Conservation (phyloP, 2,888 invertebrate species). For the Octodonta nipae region DNA sequence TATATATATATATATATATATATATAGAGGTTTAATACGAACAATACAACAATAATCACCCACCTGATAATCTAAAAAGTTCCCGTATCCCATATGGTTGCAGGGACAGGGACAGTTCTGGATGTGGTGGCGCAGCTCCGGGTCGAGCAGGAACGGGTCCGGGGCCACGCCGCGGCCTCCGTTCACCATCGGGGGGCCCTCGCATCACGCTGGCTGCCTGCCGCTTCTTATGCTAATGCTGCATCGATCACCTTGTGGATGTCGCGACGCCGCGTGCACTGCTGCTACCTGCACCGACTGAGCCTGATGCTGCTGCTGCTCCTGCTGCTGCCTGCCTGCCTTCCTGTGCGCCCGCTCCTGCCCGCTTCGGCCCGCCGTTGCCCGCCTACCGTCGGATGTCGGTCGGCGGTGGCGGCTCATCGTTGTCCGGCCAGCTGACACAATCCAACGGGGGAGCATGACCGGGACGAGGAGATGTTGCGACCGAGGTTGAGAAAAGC, state of each 20-base stretch:
- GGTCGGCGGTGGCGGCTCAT: neutral
- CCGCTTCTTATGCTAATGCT: conserved; percentile 1
- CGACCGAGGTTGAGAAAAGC: neutral
- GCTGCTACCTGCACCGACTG: no score
- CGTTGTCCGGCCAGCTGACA: neutral
- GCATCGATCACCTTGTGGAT: conserved; percentile 2
- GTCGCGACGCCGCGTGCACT: no score
- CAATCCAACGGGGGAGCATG: neutral
- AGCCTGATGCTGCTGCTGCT: no score
- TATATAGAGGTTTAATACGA: neutral
- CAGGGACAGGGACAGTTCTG: conserved; percentile 80
- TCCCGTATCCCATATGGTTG: conserved; percentile 88
- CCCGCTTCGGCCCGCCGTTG: neutral
- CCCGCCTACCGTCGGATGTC: neutral
- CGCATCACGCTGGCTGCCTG: neutral
- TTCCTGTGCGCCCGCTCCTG: conserved; percentile 18
- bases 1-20: conserved; percentile 1
- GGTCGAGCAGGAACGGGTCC: conserved; percentile 43
- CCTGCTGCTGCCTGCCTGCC: conserved; percentile 35
- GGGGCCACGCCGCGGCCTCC: neutral
- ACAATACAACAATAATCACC: conserved; percentile 11
- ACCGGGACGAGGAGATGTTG: neutral
- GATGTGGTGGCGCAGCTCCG: conserved; percentile 78
- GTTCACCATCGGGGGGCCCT: conserved; percentile 4
- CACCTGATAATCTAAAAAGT: conserved; percentile 83